Evolutionary conservation across 2,797 vertebrate genomes (phyloP).

Genomic region (Sus cebifrons): DNA sequence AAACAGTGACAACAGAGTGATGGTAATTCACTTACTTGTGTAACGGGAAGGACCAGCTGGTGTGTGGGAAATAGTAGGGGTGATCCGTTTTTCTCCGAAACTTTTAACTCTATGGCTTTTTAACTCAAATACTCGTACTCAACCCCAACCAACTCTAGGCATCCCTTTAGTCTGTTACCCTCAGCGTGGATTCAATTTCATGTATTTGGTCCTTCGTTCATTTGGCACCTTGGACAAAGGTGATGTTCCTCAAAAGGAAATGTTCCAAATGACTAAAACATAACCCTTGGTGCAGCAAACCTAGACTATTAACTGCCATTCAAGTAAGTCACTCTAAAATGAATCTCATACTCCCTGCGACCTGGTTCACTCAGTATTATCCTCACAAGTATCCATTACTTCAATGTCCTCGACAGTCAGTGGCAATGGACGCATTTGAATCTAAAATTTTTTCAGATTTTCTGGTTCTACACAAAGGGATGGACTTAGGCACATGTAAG

Average conservation of each 20-base stretch:
- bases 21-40: not conserved
- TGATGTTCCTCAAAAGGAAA: not conserved
- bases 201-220: not conserved
- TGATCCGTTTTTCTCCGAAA: conserved; percentile 33
- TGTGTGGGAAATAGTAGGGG: not conserved
- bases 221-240: not conserved
- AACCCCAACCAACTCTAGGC: not conserved
- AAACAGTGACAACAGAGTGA: not conserved
- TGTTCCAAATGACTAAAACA: not conserved
- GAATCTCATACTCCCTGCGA: not conserved
- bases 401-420: not conserved
- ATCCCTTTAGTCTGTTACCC: not conserved
- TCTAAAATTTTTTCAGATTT: not conserved
- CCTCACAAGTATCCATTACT: not conserved
- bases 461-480: not conserved
- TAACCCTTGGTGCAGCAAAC: not conserved
- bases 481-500: not conserved
- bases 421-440: not conserved
- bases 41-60: not conserved
- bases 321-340: not conserved
- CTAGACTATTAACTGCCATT: not conserved
- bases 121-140: not conserved
- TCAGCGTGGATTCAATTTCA: not conserved
- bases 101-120: not conserved
- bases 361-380: not conserved